Evolutionary conservation across 2,888 invertebrate genomes (phyloP).

Genomic region (Idaea aversata): DNA sequence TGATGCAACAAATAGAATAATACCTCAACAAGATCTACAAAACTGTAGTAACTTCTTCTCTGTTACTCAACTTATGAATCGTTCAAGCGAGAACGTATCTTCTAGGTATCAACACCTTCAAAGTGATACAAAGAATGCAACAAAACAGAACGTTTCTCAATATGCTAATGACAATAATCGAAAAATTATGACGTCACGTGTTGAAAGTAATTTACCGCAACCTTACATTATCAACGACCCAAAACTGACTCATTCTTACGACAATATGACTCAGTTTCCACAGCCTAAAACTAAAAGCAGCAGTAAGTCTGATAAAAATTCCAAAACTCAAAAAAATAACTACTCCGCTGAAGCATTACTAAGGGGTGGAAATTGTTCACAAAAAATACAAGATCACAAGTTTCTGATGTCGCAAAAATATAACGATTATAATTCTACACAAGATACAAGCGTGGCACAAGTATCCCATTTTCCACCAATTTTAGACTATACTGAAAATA

Average conservation of each 20-base stretch:
- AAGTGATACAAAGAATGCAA: conserved; percentile 48
- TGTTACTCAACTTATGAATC: conserved; percentile 74
- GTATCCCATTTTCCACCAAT: conserved; percentile 74
- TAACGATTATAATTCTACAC: conserved; percentile 56
- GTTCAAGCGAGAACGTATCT: conserved; percentile 60
- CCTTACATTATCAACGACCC: conserved; percentile 64
- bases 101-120: conserved; percentile 56
- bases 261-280: conserved; percentile 55
- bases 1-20: conserved; percentile 49
- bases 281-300: conserved; percentile 56
- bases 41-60: conserved; percentile 72
- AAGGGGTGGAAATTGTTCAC: conserved; percentile 62
- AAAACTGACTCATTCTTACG: conserved; percentile 56
- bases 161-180: conserved; percentile 53
- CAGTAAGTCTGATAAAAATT: conserved; percentile 56
- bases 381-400: conserved; percentile 63
- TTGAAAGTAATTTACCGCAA: conserved; percentile 58
- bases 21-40: conserved; percentile 57
- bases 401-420: conserved; percentile 65
- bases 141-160: conserved; percentile 57
- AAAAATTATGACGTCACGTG: conserved; percentile 51
- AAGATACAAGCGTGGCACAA: conserved; percentile 68
- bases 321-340: conserved; percentile 66
- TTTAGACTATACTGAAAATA: conserved; percentile 68
- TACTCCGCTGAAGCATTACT: conserved; percentile 72